Evolutionary conservation across 2,797 vertebrate species (phyloP).

Genomic region (Danionella dracula): DNA sequence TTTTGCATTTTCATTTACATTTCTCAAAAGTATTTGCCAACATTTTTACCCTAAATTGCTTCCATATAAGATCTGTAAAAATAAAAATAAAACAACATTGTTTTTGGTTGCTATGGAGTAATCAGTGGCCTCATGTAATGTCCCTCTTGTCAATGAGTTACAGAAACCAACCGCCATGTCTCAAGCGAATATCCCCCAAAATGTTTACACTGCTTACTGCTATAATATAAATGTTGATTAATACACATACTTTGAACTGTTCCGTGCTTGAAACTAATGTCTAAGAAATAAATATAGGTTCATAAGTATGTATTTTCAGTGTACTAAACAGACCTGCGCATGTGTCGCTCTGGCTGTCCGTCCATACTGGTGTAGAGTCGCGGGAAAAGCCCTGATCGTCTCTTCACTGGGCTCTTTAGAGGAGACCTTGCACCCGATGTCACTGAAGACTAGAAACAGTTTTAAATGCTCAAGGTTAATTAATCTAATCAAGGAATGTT

Average conservation of each 20-base stretch:
- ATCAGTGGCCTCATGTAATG: too few relatives aligned
- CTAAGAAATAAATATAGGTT: not conserved
- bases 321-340: slow-evolving; percentile 68
- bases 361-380: slow-evolving; percentile 82
- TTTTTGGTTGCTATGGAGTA: too few relatives aligned
- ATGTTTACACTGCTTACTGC: too few relatives aligned
- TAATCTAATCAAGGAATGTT: not conserved
- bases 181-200: too few relatives aligned
- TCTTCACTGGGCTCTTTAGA: slow-evolving; percentile 85
- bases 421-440: slow-evolving; percentile 64
- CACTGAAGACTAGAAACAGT: slow-evolving; percentile 19
- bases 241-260: not conserved
- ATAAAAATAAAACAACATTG: too few relatives aligned
- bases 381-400: slow-evolving; percentile 84
- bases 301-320: not conserved
- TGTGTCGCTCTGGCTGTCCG: slow-evolving; percentile 76
- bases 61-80: too few relatives aligned
- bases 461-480: not conserved
- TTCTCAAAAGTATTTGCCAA: too few relatives aligned
- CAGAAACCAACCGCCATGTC: too few relatives aligned
- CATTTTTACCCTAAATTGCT: too few relatives aligned
- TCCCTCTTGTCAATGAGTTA: too few relatives aligned
- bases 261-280: not conserved
- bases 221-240: not conserved
- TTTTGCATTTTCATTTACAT: too few relatives aligned